Base-by-base conservation (phyloP, 2,888 invertebrate genomes). In the Torymus auratus region DNA sequence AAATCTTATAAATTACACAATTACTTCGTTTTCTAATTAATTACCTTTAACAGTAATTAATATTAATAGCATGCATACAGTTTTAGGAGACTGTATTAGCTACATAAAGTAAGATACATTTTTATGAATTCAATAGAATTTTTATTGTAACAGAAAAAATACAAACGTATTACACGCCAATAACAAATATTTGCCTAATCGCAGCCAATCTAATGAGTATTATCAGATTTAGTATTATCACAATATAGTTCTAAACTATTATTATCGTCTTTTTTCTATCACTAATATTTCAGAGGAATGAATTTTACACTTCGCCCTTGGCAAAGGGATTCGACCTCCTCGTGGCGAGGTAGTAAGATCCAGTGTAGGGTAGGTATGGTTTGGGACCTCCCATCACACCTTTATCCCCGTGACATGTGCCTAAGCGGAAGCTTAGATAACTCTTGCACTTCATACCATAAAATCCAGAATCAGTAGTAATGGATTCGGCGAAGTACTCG, bases 401-500 rank as follows among this genome's bases (percentile, higher is more conserved):
- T 2, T 62, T 12, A 0, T 75, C 41, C 0, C 81, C 58, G 0
- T 83, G 55, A 71, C 85, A 85, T 2, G 23, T 50, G 14, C 78
- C 80, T 0, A 69, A 17, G 1, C 28, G 0, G 62, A 55, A 84
- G 60, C 80, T 78, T 20, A 68, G 53, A 58, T 82, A 84, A 65
- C 71, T 64, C 4, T 76, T n/a, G 67, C 85, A 86, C 13, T 80
- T 74, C n/a, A 41, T 70, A 4, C 81, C 84, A 55, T 84, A 84
- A 56, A 85, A 86, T 20, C 83, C 83, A 1, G n/a, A 4, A 0
- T 41, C 14, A 2, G 69, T 61, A n/a, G 41, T 69, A 58, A 91
- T 88, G 4, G 91, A 91, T 76, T 91, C 91, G 4, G 88, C 88
- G 79, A 84, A 90, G 74, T 85, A 89, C 58, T 83, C 65, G 81